These are phyloP conservation scores for Protonibea diacanthus DNA, from an alignment of 2,797 vertebrate genomes.

Conservation along the genomic window DNA sequence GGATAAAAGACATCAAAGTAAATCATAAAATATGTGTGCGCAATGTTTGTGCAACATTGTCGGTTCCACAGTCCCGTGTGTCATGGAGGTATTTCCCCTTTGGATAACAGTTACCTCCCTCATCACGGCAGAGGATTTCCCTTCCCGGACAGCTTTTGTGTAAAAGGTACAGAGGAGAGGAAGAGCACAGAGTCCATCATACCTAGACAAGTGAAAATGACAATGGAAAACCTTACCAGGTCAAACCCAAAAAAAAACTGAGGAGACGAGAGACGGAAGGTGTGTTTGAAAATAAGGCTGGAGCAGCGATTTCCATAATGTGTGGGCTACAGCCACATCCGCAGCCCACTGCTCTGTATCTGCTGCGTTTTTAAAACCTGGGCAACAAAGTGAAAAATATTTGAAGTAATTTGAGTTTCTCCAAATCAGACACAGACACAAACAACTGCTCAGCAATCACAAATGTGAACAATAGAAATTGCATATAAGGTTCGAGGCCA, in stretches of 20 bases:
- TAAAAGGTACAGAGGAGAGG: constrained; percentile 59
- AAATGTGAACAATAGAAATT: constrained; percentile 8
- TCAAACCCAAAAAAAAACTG: constrained; percentile 63
- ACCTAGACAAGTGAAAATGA: constrained; percentile 62
- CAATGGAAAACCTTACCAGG: constrained; percentile 63
- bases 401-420: constrained; percentile 12
- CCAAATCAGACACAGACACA: constrained; percentile 38
- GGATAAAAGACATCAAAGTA: constrained; percentile 40
- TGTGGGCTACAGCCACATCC: constrained; percentile 8
- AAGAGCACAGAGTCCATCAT: constrained; percentile 70
- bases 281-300: constrained; percentile 38
- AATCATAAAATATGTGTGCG: constrained; percentile 26
- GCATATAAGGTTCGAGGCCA: neutral
- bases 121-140: constrained; percentile 80
- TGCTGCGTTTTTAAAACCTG: constrained; percentile 18
- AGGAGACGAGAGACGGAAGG: constrained; percentile 6
- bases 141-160: constrained; percentile 68
- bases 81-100: constrained; percentile 72
- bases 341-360: constrained; percentile 3
- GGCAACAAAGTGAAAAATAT: constrained; percentile 19
- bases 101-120: constrained; percentile 62
- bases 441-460: constrained; percentile 26
- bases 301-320: constrained; percentile 43
- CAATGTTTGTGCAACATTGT: constrained; percentile 43
- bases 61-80: constrained; percentile 54